These are phyloP conservation scores for Clanis bilineata DNA, from an alignment of 2,888 invertebrate genomes.

Conservation along the genomic window DNA sequence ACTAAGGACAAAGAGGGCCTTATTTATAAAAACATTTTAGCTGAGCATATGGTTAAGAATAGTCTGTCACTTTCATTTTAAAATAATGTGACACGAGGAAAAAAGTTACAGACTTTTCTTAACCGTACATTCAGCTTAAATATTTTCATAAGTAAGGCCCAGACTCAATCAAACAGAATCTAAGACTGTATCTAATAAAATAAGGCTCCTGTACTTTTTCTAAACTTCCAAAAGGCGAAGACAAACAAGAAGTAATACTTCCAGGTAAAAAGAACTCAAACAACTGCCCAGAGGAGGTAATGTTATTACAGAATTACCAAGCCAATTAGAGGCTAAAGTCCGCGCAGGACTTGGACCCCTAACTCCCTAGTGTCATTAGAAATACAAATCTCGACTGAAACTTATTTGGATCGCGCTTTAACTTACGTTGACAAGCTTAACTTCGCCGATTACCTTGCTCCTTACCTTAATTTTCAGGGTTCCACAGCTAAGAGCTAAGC, in stretches of 20 bases:
- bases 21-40: too few relatives aligned
- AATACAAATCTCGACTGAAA: constrained; percentile 9
- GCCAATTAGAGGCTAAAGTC: constrained; percentile 6
- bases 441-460: constrained; percentile 55
- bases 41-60: too few relatives aligned
- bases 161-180: too few relatives aligned
- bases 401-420: constrained; percentile 1
- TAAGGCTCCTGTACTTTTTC: too few relatives aligned
- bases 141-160: too few relatives aligned
- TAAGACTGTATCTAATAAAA: too few relatives aligned
- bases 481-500: too few relatives aligned
- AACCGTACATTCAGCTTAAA: too few relatives aligned
- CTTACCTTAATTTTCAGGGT: constrained; percentile 36
- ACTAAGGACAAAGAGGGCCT: too few relatives aligned
- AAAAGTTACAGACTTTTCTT: too few relatives aligned
- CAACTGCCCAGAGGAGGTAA: not conserved
- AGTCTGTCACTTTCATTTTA: too few relatives aligned
- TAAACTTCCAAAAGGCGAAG: not conserved
- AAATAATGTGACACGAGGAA: too few relatives aligned
- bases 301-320: constrained; percentile 8
- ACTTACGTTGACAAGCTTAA: constrained; percentile 58
- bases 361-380: constrained; percentile 1
- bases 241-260: not conserved
- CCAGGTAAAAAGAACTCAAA: not conserved
- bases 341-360: not conserved